A percentile compares a stretch with the other conserved stretches of the same genome.
Evolutionary conservation across 2,113 vertebrate genomes (phyloP).

Genomic region (Megaptera novaeangliae): DNA sequence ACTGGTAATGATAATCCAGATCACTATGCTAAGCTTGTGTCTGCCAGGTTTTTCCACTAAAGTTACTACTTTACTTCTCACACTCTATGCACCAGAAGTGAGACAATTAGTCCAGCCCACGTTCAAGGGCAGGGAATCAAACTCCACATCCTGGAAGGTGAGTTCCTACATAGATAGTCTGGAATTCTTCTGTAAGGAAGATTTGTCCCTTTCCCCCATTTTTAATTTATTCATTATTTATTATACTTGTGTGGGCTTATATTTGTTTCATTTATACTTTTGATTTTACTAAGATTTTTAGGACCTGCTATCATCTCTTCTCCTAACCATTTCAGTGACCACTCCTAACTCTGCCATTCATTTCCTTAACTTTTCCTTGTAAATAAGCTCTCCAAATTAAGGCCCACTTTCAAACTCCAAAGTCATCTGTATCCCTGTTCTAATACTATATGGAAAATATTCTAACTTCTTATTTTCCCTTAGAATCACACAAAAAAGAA

Average conservation of each 20-base stretch:
- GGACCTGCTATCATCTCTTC: neutral
- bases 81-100: neutral
- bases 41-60: neutral
- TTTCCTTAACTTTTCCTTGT: neutral
- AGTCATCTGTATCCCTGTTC: neutral
- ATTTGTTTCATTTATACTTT: neutral
- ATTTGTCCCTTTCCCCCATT: neutral
- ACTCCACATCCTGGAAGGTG: neutral
- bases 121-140: neutral
- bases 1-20: neutral
- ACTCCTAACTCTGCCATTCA: neutral
- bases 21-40: neutral
- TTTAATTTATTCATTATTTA: neutral
- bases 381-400: neutral
- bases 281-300: neutral
- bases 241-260: neutral
- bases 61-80: neutral
- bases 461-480: neutral
- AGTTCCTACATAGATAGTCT: neutral
- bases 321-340: neutral
- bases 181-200: neutral
- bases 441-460: neutral
- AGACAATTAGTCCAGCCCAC: neutral
- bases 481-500: neutral
- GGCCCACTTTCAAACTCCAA: neutral